Percentiles rank a stretch among this genome's conserved stretches.
Evolutionary conservation across 1,140 invertebrate genomes (phyloP).

Genomic region (Drosophila lacertosa): DNA sequence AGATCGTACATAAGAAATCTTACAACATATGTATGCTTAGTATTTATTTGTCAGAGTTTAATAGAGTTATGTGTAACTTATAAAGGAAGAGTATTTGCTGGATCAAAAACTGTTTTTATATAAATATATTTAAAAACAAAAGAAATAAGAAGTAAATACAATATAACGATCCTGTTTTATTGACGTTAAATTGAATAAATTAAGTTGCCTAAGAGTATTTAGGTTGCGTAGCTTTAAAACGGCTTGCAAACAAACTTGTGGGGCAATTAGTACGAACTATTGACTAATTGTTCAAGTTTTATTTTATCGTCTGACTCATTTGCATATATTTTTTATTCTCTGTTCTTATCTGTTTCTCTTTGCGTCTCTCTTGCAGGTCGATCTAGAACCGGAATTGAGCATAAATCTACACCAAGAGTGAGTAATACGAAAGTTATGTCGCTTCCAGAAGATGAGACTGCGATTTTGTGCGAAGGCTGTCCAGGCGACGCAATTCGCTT

Average conservation of each 20-base stretch:
- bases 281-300: constrained; percentile 55
- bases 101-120: too few species aligned
- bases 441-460: constrained; percentile 43
- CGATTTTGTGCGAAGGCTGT: constrained; percentile 20
- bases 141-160: too few species aligned
- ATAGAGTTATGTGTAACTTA: too few species aligned
- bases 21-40: not conserved
- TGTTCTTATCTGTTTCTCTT: constrained; percentile 34
- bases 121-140: too few species aligned
- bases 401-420: constrained; percentile 91
- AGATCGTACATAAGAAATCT: not conserved
- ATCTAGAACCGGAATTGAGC: constrained; percentile 90
- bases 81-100: too few species aligned
- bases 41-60: not conserved
- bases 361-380: constrained; percentile 86
- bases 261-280: constrained; percentile 41
- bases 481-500: constrained; percentile 1
- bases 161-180: too few species aligned
- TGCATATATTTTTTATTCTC: constrained; percentile 38
- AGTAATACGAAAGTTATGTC: constrained; percentile 85
- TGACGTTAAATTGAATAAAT: too few species aligned
- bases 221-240: not conserved
- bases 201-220: not conserved
- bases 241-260: constrained; percentile 6
- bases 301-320: constrained; percentile 50